Evolutionary conservation across 2,113 vertebrate genomes (phyloP).

Genomic region (Rhinichthys klamathensis): DNA sequence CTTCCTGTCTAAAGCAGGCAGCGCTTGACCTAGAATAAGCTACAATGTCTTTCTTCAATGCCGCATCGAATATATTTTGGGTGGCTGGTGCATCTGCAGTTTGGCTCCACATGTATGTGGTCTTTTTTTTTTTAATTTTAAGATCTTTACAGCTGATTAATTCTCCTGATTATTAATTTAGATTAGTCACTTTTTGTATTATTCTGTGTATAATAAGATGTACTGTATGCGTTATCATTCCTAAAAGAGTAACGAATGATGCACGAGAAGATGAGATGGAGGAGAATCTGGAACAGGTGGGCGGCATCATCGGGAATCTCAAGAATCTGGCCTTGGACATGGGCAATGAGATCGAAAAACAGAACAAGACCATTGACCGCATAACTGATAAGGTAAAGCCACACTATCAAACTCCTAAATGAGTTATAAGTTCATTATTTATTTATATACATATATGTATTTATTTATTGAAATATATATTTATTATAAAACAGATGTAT

Average conservation of each 20-base stretch:
- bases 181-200: not conserved
- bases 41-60: not conserved
- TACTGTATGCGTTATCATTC: not conserved
- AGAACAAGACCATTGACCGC: slow-evolving; percentile 87
- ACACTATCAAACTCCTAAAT: not conserved
- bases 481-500: not conserved
- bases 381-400: slow-evolving; percentile 86
- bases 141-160: not conserved
- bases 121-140: not conserved
- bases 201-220: not conserved
- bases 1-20: not conserved
- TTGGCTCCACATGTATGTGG: not conserved
- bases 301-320: slow-evolving; percentile 89
- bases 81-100: not conserved
- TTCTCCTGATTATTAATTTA: not conserved
- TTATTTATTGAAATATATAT: not conserved
- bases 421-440: not conserved
- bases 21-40: not conserved
- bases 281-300: slow-evolving; percentile 90
- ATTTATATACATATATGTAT: not conserved
- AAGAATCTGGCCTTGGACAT: slow-evolving; percentile 92
- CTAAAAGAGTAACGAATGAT: slow-evolving; percentile 89
- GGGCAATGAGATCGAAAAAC: slow-evolving; percentile 92
- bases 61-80: not conserved
- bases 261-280: slow-evolving; percentile 98